Evolutionary conservation across 2,888 invertebrate species (phyloP).

Genomic region (Frankliniella fusca): DNA sequence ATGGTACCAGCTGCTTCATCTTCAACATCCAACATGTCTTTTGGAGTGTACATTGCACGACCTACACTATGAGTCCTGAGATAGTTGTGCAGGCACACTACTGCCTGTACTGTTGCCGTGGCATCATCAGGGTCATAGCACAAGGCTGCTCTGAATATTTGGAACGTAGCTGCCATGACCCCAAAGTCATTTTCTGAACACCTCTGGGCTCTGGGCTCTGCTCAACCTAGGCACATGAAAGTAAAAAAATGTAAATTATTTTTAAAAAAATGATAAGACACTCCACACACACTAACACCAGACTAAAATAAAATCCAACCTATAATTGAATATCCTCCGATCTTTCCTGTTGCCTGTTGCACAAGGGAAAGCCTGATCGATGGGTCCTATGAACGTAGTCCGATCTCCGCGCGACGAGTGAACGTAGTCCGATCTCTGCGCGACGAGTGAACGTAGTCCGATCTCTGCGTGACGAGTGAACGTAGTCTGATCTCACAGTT

Average conservation of each 20-base stretch:
- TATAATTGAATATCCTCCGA: conserved; percentile 32
- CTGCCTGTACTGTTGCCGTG: not conserved
- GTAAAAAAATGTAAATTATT: no score
- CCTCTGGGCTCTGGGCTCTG: not conserved
- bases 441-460: no score
- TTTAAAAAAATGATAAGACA: not conserved
- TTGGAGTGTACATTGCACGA: conserved; percentile 26
- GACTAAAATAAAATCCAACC: no score
- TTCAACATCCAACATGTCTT: conserved; percentile 3
- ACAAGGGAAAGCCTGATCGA: conserved; percentile 29
- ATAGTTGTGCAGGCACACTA: conserved; percentile 22
- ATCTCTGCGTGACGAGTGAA: no score
- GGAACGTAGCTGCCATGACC: conserved; percentile 18
- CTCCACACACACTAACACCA: no score
- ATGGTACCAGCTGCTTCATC: not conserved
- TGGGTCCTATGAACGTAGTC: conserved; percentile 16
- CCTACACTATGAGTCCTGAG: conserved; percentile 16
- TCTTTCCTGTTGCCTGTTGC: conserved; percentile 20
- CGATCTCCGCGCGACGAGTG: no score
- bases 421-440: no score
- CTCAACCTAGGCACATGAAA: not conserved
- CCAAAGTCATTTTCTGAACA: conserved; percentile 32
- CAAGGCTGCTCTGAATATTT: conserved; percentile 26
- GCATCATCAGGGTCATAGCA: conserved; percentile 30
- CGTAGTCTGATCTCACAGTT: no score